Evolutionary conservation across 1,140 invertebrate species (phyloP), one percentile per base, ranked within the genome.

Genomic region (Chelonus insularis): DNA sequence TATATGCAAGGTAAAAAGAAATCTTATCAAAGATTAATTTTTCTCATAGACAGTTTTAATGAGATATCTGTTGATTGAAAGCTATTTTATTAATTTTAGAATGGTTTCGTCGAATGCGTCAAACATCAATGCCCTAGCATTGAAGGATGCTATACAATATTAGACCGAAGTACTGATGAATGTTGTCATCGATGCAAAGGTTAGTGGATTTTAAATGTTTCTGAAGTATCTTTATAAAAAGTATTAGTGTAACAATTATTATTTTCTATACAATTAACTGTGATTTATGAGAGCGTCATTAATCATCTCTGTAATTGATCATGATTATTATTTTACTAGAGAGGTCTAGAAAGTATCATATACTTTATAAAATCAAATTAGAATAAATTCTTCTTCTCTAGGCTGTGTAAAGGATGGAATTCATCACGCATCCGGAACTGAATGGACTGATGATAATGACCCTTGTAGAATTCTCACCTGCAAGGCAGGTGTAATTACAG

Each of bases 401-500:
- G 92, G 91, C 11, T 95, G 93, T 77, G 82, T 86, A 54, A 87
- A 87, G 72, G 87, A 90, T 21, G 90, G 91, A 4, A 78, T 85
- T 1, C 83, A 88, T 23, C 87, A 91, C 70, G 82, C 83, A 3
- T 93, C 91, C 34, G 90, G 90, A 37, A 86, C 88, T 0, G 90
- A 91, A 73, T 94, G 92, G 91, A 83, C 77, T 2, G 86, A 89
- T 60, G 80, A 83, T 0, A 82, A 84, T 21, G 87, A 93, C 67
- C 87, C 90, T 0, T 95, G 92, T 70, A 81, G 80, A 57, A 80
- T 88, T 57, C 80, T 89, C 64, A 84, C 87, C 21, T 95, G 93
- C 77, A 86, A 91, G 73, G 92, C 91, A 14, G 92, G 92, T 7
- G 89, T 95, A 25, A 83, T 94, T 59, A 96, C 93, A 1, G 86